Base-by-base conservation (phyloP, 2,797 vertebrate species). In the Phoxinus dragarum region DNA sequence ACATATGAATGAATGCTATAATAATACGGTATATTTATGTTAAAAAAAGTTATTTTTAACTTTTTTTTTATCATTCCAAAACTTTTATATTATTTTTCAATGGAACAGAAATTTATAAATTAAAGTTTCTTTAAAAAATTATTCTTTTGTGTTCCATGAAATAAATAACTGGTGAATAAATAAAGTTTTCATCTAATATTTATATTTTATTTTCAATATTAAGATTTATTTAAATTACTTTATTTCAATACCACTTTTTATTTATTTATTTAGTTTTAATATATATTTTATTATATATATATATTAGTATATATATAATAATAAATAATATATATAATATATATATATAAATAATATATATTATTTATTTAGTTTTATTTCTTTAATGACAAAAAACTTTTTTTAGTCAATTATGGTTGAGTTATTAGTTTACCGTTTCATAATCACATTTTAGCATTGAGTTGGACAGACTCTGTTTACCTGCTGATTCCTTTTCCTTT, bases 401-500 rank as follows among this genome's bases (percentile, higher is more conserved):
- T 56, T 27, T 27, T 11, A 2, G n/a, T 61, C 59, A 61, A 5
- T 34, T 17, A 34, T 34, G 64, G 3, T 3, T 16, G 16, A 67
- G 34, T 38, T 38, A 4, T 40, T 40, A 11, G 19, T 36, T 21
- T 21, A 38, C 8, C 3, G 1, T 68, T 38, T 38, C 7, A 38
- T 21, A 38, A 8, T 68, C 8, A 1, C 34, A 68, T 38, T 36
- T 8, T 67, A 67, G 66, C 34, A 36, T 9, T 19, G 66, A 36
- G 5, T 64, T 64, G n/a, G 3, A 14, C 59, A 12, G 10, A 27
- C 6, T 5, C 14, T 21, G n/a, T 66, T 82, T 83, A 89, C 87
- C 88, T 83, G 80, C 10, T 5, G 86, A 82, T 23, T 85, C 38
- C 12, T 44, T 77, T 82, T 88, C 86, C 44, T 67, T 74, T 23